Evolutionary conservation across 2,113 vertebrate species (phyloP), one percentile per base, ranked within the genome.

Genomic region (Geothlypis trichas): DNA sequence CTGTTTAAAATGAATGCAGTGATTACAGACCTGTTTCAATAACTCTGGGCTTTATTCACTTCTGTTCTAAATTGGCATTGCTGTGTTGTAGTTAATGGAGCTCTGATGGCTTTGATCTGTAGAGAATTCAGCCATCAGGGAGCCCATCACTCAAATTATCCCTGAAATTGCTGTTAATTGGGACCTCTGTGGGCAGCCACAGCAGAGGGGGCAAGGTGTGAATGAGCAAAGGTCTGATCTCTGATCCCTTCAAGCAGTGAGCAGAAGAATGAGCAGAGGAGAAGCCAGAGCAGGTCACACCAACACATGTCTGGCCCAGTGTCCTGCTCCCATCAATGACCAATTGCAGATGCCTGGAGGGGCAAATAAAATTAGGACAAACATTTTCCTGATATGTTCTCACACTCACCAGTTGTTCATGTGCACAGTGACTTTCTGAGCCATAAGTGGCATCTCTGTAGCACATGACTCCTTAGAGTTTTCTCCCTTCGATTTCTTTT

Each of bases 41-140:
- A 85, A 91, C 39, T 76, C 4, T 2, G 21, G 27, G 42, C 33
- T 91, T 95, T 72, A 51, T 55, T 90, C 72, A 22, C 11, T 86
- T n/a, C 67, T 92, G 13, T 17, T 67, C 57, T 80, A 93, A 92
- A 90, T 81, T 80, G 79, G 13, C 55, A 63, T 77, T 80, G 39
- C 24, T 89, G 17, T 89, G 41, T 89, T 89, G 19, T 13, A 74
- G 30, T 51, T 94, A 95, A 91, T 80, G 39, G 59, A 77, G 21
- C 75, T 73, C 47, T n/a, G 75, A 85, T 63, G 46, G 55, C 90
- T 94, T 87, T 90, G 66, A 83, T 94, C 87, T 94, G 87, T 37
- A 55, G 27, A 88, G 55, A 91, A 88, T 83, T 82, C 44, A 73
- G 42, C 41, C 84, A 30, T 90, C 33, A 41, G 63, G 63, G 63